Evolutionary conservation across 2,113 vertebrate genomes (phyloP).

Genomic region (Chaetodon auriga): DNA sequence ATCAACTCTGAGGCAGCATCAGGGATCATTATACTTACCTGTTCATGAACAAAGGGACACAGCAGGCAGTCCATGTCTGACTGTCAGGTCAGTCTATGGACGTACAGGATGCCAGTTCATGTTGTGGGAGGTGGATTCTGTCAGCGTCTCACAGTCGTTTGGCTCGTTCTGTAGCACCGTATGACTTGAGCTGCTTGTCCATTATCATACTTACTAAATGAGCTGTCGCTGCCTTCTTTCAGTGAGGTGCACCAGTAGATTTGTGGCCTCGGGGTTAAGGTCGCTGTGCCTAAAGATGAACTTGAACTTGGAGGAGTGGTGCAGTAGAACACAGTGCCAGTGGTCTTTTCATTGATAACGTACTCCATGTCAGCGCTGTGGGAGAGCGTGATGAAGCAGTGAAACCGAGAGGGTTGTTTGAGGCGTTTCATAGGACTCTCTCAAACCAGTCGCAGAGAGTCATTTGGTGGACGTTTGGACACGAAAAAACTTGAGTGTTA

Average conservation of each 20-base stretch:
- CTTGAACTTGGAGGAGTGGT: background rate
- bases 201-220: background rate
- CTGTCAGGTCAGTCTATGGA: background rate
- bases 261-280: background rate
- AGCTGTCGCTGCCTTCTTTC: background rate
- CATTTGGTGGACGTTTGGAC: background rate
- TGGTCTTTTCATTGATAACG: background rate
- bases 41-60: too few species aligned
- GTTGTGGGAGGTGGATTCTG: background rate
- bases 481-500: background rate
- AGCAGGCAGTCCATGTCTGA: background rate
- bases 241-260: background rate
- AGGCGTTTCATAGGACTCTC: background rate
- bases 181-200: background rate
- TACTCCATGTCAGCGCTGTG: background rate
- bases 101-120: background rate
- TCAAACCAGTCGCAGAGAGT: background rate
- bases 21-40: background rate
- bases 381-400: background rate
- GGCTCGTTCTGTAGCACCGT: background rate
- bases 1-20: too few species aligned
- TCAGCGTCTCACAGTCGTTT: background rate
- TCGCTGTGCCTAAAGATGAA: background rate
- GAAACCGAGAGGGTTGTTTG: background rate
- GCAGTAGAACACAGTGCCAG: too few species aligned